Evolutionary conservation across 1,140 invertebrate species (phyloP), one percentile per base, ranked within the genome.

Genomic region (Lineus longissimus): DNA sequence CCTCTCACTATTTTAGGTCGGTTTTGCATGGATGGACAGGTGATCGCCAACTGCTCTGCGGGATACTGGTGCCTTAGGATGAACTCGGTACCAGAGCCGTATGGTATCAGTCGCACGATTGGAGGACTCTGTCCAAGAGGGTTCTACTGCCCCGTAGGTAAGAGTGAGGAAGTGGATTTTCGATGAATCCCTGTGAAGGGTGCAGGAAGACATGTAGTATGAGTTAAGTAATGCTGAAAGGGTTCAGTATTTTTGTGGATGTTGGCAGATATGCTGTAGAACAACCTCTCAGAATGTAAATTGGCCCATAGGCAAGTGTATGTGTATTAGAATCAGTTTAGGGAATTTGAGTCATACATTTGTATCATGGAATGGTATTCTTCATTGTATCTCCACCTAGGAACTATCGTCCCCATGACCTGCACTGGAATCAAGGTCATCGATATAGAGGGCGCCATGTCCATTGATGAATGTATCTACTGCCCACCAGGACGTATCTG

Each of bases 401-500:
- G 72, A 11, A 72, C 68, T 0, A 59, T 43, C 1, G 55, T 58
- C 6, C 71, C 69, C n/a, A 54, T 61, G 27, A 65, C 64, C 0
- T 79, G 77, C 61, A 69, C 71, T 45, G 51, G 61, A 1, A 59
- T 66, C 30, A 61, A 63, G 19, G 77, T 78, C 40, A 77, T 79
- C 36, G 70, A 73, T 63, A 72, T 70, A 47, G 63, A 66, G 33
- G 77, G 77, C 1, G 77, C 77, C 11, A 58, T 63, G n/a, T 66
- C 65, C n/a, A 62, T 54, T 0, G 60, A 45, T 9, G 74, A 78
- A 51, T 79, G 77, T 61, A 68, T 71, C 22, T 60, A 63, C 1
- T 79, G 77, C 62, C 77, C 77, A 9, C 76, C 73, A 22, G 77
- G 77, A 9, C 36, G 70, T 17, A 73, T 77, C 9, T 79, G 77